These are phyloP conservation scores for Harpalus rufipes DNA, from an alignment of 2,888 invertebrate genomes.

Conservation along the genomic window DNA sequence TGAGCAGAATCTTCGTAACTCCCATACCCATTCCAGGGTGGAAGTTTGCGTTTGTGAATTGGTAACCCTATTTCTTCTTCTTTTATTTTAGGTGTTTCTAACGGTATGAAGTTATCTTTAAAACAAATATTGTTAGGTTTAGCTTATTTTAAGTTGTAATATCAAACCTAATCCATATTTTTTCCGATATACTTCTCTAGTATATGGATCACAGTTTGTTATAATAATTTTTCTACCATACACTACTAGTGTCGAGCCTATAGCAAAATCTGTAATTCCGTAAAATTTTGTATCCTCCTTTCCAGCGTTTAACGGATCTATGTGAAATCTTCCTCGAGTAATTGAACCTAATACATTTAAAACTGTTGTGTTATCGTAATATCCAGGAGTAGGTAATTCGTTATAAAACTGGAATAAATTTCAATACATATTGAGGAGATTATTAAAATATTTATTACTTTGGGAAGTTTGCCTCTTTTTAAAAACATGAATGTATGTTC, in stretches of 20 bases:
- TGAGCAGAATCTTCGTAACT: constrained; percentile 93
- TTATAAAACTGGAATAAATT: constrained; percentile 38
- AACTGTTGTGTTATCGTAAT: constrained; percentile 78
- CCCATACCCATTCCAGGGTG: constrained; percentile 96
- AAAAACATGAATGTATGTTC: constrained; percentile 87
- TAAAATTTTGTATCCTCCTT: constrained; percentile 79
- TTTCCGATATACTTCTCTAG: constrained; percentile 89
- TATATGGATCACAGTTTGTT: constrained; percentile 91
- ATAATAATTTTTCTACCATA: constrained; percentile 90
- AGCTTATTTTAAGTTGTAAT: neutral
- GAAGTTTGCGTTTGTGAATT: constrained; percentile 79
- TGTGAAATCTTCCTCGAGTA: constrained; percentile 79
- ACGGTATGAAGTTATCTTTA: constrained; percentile 83
- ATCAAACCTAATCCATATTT: constrained; percentile 82
- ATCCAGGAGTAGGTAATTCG: constrained; percentile 77
- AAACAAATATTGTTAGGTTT: constrained; percentile 68
- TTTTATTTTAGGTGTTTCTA: constrained; percentile 77
- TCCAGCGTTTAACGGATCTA: constrained; percentile 81
- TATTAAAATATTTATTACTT: constrained; percentile 77
- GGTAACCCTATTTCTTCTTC: constrained; percentile 73
- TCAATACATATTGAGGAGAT: constrained; percentile 18
- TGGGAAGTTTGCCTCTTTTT: constrained; percentile 87
- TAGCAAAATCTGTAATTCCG: constrained; percentile 87
- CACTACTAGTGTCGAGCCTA: constrained; percentile 89
- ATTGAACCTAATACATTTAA: constrained; percentile 83